These are phyloP conservation scores for Chinchilla lanigera DNA, from an alignment of 2,113 vertebrate genomes.

Conservation along the genomic window DNA sequence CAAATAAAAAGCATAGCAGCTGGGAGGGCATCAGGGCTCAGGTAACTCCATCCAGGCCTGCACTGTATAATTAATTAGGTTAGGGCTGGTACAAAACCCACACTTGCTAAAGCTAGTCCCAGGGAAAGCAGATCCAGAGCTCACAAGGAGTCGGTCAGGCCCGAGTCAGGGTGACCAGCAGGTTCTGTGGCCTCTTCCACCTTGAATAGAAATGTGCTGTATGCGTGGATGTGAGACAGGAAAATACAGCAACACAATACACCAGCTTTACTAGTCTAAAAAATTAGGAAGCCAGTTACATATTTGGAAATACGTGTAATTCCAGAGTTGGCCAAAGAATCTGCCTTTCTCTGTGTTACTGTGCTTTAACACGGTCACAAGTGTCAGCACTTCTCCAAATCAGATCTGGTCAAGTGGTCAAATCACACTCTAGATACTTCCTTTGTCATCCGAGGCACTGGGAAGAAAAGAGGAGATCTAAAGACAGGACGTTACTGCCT, in stretches of 20 bases:
- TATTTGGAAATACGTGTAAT: slow-evolving; percentile 39
- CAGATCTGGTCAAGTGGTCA: no score
- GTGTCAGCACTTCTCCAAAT: background rate
- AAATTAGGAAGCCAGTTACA: slow-evolving; percentile 55
- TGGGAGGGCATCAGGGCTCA: background rate
- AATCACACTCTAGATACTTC: background rate
- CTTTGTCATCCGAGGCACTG: no score
- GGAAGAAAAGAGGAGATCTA: background rate
- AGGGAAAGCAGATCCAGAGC: background rate
- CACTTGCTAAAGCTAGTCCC: background rate
- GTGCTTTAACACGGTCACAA: background rate
- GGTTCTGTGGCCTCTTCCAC: slow-evolving; percentile 51
- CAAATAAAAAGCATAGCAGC: background rate
- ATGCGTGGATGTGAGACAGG: slow-evolving; percentile 67
- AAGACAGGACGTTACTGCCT: background rate
- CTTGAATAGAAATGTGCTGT: slow-evolving; percentile 74
- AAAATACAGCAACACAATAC: slow-evolving; percentile 40
- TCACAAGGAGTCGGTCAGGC: slow-evolving; percentile 22
- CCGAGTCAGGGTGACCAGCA: slow-evolving; percentile 48
- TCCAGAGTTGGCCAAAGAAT: background rate
- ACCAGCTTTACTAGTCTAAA: slow-evolving; percentile 71
- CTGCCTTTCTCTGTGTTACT: background rate
- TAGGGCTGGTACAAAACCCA: slow-evolving; percentile 16
- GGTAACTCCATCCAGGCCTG: slow-evolving; percentile 29
- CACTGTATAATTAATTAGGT: background rate